A percentile compares a stretch with the other conserved stretches of the same genome.
Conservation (phyloP, 37 sponge, comb jelly and placozoan species). For the Chondrilla cf. caribensis region DNA sequence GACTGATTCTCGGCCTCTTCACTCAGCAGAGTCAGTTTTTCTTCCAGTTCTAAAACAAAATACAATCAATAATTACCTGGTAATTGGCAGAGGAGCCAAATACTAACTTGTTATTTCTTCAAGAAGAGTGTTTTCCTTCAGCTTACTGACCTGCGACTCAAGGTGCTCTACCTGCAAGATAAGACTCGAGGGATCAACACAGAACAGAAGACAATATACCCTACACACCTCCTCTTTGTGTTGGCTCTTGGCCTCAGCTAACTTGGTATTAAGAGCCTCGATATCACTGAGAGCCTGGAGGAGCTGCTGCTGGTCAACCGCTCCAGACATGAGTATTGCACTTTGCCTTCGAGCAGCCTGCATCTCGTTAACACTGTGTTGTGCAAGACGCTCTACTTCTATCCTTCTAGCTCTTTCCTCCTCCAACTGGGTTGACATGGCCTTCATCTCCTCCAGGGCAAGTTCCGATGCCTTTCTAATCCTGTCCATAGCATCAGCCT, state of each 20-base stretch:
- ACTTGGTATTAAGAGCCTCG: slow-evolving; percentile 28
- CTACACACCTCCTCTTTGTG: slow-evolving; percentile 3
- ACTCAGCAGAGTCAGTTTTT: slow-evolving; percentile 52
- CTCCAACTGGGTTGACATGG: neutral
- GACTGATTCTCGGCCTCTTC: slow-evolving; percentile 46
- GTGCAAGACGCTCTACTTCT: neutral
- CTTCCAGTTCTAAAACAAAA: slow-evolving; percentile 57
- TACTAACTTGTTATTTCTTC: slow-evolving; percentile 44
- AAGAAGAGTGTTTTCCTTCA: slow-evolving; percentile 34
- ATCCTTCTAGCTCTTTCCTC: neutral
- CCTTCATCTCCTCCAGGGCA: slow-evolving; percentile 8
- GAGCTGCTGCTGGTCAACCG: slow-evolving; percentile 22
- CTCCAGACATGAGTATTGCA: slow-evolving; percentile 24
- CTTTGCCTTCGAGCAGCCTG: slow-evolving; percentile 37
- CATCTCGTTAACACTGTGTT: slow-evolving; percentile 19
- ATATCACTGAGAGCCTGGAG: slow-evolving; percentile 35
- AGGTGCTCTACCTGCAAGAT: neutral
- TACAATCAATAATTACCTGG: too few species aligned
- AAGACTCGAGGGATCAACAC: slow-evolving; percentile 9
- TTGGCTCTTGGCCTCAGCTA: slow-evolving; percentile 24
- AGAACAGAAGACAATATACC: too few species aligned
- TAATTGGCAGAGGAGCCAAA: neutral
- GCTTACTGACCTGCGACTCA: neutral
- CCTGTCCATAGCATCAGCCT: slow-evolving; percentile 23
- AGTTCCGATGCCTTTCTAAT: slow-evolving; percentile 2